Percentiles rank a stretch among this genome's conserved stretches.
phyloP scores from a whole-genome alignment of 2,113 vertebrate genomes.

The Copsychus sechellarum region DNA sequence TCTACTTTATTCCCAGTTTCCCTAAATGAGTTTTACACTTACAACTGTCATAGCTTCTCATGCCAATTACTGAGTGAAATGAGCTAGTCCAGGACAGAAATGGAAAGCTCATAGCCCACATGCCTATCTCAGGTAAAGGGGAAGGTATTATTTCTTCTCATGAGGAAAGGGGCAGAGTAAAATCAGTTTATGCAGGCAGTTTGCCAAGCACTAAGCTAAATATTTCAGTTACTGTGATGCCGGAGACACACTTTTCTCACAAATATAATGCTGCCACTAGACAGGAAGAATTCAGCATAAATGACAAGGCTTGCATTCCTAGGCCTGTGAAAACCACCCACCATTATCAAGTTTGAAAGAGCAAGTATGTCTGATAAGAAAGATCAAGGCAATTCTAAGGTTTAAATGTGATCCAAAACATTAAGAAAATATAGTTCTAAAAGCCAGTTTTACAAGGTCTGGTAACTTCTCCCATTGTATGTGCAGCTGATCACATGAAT shows the following conservation, averaged over 20 bases:
- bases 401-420: constrained; percentile 18
- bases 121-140: not conserved
- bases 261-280: not conserved
- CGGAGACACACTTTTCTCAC: not conserved
- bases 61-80: not conserved
- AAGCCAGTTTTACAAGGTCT: not conserved
- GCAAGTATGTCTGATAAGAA: not conserved
- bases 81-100: not conserved
- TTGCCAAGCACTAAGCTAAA: not conserved
- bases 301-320: not conserved
- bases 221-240: not conserved
- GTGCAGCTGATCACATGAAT: not conserved
- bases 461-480: not conserved
- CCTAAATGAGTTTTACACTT: not conserved
- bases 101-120: not conserved
- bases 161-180: not conserved
- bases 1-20: not conserved
- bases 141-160: not conserved
- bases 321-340: not conserved
- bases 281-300: constrained; percentile 6
- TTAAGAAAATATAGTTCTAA: constrained; percentile 1
- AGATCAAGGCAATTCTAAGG: constrained; percentile 8
- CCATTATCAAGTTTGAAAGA: not conserved
- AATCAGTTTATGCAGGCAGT: not conserved
- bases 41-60: not conserved